These are phyloP conservation scores for Cyprinus carpio DNA, from an alignment of 2,113 vertebrate species.

Conservation along the genomic window DNA sequence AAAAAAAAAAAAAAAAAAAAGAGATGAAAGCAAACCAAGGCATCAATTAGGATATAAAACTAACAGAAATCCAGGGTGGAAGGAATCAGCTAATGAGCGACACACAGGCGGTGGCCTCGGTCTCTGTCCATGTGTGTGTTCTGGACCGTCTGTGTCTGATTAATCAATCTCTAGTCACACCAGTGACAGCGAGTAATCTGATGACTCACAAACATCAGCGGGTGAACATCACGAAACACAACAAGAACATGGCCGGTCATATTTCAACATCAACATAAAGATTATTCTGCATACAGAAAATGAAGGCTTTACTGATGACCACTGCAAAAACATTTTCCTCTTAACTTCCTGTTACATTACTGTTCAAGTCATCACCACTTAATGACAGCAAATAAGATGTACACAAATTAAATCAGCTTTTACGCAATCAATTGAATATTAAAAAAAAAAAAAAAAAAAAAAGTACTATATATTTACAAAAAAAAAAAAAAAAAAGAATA, in stretches of 20 bases:
- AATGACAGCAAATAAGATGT: no score
- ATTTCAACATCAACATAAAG: conserved; percentile 5
- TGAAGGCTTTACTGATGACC: not conserved
- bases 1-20: no score
- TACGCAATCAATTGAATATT: not conserved
- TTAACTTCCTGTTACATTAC: no score
- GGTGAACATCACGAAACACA: not conserved
- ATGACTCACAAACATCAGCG: conserved; percentile 44
- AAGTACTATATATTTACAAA: not conserved
- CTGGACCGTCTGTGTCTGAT: not conserved
- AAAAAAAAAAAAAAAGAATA: no score
- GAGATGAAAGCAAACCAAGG: no score
- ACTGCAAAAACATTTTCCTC: no score
- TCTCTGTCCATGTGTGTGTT: not conserved
- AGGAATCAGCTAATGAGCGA: conserved; percentile 9
- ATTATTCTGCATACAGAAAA: not conserved
- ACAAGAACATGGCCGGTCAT: not conserved
- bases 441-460: not conserved
- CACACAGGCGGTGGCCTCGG: not conserved
- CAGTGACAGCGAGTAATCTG: not conserved
- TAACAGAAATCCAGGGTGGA: not conserved
- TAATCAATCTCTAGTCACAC: conserved; percentile 28
- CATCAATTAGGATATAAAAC: not conserved
- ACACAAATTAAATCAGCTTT: no score
- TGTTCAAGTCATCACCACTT: no score